Base-by-base conservation (phyloP, 2,888 invertebrate genomes). In the Ditula angustiorana region DNA sequence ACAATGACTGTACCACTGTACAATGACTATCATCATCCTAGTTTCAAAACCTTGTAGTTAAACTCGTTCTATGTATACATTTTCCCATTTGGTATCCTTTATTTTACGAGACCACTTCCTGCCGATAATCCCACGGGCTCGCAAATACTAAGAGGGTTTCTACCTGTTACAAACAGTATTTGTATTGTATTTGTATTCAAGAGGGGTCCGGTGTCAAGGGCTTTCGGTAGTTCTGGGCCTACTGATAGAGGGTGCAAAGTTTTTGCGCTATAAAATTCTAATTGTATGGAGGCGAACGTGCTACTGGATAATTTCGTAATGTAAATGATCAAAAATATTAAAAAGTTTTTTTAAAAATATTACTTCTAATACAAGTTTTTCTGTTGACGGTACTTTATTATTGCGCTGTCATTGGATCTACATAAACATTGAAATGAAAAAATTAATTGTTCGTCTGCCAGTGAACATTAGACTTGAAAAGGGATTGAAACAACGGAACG, bases 141-240 rank as follows among this genome's bases (percentile, higher is more conserved):
- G 19, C 50, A 52, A 50, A 47, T 49, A 56, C 56, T 49, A 55
- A 44, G 52, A 19, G 33, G 50, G 19, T 7, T 19, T 47, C 11
- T 62, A 62, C 62, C 47, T 57, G 57, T 62, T 61, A 37, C 55
- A n/a, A n/a, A 28, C 19, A 4, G 30, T 23, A 52, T 52, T 52
- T 52, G 52, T 52, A 3, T 49, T 53, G 47, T 55, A 61, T 61
- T 61, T 61, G 62, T 62, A 62, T 62, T 57, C 62, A 56, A 1
- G 37, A 49, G 30, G 37, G 37, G 35, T 19, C 21, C 19, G 10
- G 30, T 24, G 49, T 57, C 49, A 41, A 37, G 35, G 62, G 46
- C 3, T 26, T 30, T 26, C 23, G 13, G 35, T 61, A 61, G 44
- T 33, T 53, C 23, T 16, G 13, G 50, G 10, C 2, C 16, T n/a